Evolutionary conservation across 2,888 invertebrate species (phyloP).

Genomic region (Theodoxus fluviatilis): DNA sequence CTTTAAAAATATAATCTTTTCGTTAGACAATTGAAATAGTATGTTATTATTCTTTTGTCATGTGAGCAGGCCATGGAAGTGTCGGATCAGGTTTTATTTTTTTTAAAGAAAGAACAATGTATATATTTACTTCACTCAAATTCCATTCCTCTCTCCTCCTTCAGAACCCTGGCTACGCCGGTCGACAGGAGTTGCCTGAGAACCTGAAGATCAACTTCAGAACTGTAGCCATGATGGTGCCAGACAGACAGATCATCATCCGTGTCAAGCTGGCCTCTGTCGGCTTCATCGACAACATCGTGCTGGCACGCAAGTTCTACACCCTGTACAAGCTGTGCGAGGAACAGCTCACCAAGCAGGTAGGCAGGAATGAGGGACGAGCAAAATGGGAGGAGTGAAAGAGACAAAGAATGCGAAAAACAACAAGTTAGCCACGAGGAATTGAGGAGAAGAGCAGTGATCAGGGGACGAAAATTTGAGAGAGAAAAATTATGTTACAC

Average conservation of each 20-base stretch:
- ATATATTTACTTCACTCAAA: not conserved
- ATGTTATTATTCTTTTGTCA: not conserved
- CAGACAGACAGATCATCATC: conserved; percentile 67
- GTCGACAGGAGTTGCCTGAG: conserved; percentile 67
- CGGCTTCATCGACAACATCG: conserved; percentile 65
- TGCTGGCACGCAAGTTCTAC: conserved; percentile 65
- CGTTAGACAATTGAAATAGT: not conserved
- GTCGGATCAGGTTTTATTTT: not conserved
- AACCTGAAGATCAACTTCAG: conserved; percentile 67
- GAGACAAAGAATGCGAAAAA: too few species aligned
- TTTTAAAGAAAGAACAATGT: not conserved
- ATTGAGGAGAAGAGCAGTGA: too few species aligned
- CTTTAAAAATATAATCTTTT: not conserved
- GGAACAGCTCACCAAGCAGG: conserved; percentile 67
- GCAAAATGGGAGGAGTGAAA: too few species aligned
- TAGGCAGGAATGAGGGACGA: conserved; percentile 30
- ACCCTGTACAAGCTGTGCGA: conserved; percentile 67
- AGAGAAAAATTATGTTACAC: too few species aligned
- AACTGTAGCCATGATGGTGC: conserved; percentile 67
- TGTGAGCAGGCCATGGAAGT: not conserved
- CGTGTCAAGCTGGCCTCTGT: conserved; percentile 66
- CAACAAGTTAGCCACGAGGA: too few species aligned
- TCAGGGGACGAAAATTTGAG: too few species aligned
- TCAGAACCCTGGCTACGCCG: conserved; percentile 67
- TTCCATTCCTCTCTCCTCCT: conserved; percentile 2